Evolutionary conservation across 2,797 vertebrate species (phyloP).

Genomic region (Sebastes ruberrimus): DNA sequence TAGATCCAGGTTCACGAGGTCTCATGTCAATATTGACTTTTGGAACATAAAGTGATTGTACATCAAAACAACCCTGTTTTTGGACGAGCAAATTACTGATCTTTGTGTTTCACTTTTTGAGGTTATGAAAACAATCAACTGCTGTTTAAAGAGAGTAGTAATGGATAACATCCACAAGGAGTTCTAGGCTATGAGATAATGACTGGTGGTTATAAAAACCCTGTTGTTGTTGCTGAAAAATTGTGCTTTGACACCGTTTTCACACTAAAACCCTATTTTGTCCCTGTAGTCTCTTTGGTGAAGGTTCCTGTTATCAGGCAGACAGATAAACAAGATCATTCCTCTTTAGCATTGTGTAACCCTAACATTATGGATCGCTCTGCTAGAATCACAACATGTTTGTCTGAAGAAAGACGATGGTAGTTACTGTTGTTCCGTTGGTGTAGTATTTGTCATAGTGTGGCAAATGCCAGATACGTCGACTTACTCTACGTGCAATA

Average conservation of each 20-base stretch:
- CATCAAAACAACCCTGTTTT: constrained; percentile 75
- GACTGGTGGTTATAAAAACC: neutral
- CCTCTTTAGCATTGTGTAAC: constrained; percentile 67
- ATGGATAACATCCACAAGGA: neutral
- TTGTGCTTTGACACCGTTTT: constrained; percentile 46
- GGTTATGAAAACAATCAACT: constrained; percentile 24
- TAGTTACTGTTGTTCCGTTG: constrained; percentile 65
- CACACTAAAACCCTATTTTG: constrained; percentile 46
- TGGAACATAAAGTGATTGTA: constrained; percentile 59
- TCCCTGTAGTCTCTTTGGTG: constrained; percentile 30
- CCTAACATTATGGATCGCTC: constrained; percentile 47
- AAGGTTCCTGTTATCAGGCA: constrained; percentile 67
- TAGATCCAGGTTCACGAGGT: constrained; percentile 70
- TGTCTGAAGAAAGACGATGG: constrained; percentile 50
- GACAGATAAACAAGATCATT: constrained; percentile 71
- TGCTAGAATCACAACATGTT: constrained; percentile 77
- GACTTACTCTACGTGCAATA: neutral
- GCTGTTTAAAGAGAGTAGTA: neutral
- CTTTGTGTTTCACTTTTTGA: constrained; percentile 9
- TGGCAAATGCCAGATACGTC: constrained; percentile 29
- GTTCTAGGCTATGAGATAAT: neutral
- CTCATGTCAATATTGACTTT: constrained; percentile 82
- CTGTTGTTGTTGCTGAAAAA: neutral
- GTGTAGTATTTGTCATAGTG: constrained; percentile 78
- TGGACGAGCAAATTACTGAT: neutral